A percentile compares a stretch with the other conserved stretches of the same genome.
phyloP scores from a whole-genome alignment of 2,113 vertebrate genomes.

The Platichthys stellatus region DNA sequence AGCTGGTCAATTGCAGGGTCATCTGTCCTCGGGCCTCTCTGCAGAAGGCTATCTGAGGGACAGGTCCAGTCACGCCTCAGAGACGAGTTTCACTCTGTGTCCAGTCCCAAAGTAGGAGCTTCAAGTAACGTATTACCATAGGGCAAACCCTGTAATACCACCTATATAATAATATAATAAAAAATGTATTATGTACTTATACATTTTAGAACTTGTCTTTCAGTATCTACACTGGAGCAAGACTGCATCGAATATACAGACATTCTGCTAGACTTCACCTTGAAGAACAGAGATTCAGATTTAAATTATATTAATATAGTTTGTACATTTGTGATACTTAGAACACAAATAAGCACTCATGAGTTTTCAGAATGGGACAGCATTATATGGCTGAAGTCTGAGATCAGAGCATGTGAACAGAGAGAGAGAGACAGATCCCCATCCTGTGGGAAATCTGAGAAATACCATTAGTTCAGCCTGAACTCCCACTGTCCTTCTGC shows the following conservation, averaged over 20 bases:
- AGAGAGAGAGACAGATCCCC: constrained; percentile 13
- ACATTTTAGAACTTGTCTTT: no score
- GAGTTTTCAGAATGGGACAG: background rate
- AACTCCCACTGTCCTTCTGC: background rate
- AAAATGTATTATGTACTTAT: background rate
- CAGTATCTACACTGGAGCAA: no score
- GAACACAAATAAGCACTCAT: background rate
- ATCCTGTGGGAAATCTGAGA: constrained; percentile 31
- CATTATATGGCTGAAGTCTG: background rate
- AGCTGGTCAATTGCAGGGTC: constrained; percentile 48
- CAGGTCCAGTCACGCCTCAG: constrained; percentile 53
- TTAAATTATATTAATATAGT: background rate
- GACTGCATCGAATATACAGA: background rate
- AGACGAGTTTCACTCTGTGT: constrained; percentile 18
- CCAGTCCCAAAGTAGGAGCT: constrained; percentile 37
- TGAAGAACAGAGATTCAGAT: background rate
- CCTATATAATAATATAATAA: background rate
- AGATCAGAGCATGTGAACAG: background rate
- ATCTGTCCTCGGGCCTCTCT: constrained; percentile 40
- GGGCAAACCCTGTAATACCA: background rate
- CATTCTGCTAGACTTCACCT: background rate
- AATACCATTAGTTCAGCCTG: background rate
- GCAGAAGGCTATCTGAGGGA: constrained; percentile 36
- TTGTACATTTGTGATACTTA: background rate
- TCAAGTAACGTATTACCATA: background rate